Evolutionary conservation across 2,888 invertebrate species (phyloP).

Genomic region (Drosophila mulleri): DNA sequence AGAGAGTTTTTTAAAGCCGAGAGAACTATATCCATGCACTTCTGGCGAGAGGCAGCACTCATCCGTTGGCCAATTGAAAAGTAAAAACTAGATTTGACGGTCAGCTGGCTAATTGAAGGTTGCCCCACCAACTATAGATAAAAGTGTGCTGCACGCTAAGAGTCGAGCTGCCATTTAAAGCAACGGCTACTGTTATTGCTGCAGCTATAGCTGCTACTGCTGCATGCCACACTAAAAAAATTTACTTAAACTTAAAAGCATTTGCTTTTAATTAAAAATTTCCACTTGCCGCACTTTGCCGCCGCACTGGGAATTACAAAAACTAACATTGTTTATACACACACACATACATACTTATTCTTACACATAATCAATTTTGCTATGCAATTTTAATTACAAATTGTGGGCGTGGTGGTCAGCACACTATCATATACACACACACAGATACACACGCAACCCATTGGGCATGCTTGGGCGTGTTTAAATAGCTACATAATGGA

Average conservation of each 20-base stretch:
- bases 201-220: not conserved
- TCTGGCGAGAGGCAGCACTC: not conserved
- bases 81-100: constrained; percentile 70
- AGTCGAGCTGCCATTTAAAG: constrained; percentile 42
- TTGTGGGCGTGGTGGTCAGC: constrained; percentile 76
- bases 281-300: constrained; percentile 71
- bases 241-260: constrained; percentile 73
- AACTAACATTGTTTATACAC: constrained; percentile 47
- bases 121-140: constrained; percentile 33
- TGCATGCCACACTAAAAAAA: constrained; percentile 35
- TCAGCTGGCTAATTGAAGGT: constrained; percentile 73
- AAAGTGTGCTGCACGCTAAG: constrained; percentile 33
- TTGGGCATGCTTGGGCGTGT: constrained; percentile 37
- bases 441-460: constrained; percentile 19
- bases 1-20: constrained; percentile 6
- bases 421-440: constrained; percentile 21
- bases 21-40: constrained; percentile 23
- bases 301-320: constrained; percentile 63
- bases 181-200: constrained; percentile 16
- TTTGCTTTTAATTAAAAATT: constrained; percentile 79
- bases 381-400: constrained; percentile 78
- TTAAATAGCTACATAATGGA: constrained; percentile 73
- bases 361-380: constrained; percentile 73
- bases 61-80: constrained; percentile 28
- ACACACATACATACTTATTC: constrained; percentile 25